phyloP scores from a whole-genome alignment of 2,113 vertebrate species.

The Pelodiscus sinensis region DNA sequence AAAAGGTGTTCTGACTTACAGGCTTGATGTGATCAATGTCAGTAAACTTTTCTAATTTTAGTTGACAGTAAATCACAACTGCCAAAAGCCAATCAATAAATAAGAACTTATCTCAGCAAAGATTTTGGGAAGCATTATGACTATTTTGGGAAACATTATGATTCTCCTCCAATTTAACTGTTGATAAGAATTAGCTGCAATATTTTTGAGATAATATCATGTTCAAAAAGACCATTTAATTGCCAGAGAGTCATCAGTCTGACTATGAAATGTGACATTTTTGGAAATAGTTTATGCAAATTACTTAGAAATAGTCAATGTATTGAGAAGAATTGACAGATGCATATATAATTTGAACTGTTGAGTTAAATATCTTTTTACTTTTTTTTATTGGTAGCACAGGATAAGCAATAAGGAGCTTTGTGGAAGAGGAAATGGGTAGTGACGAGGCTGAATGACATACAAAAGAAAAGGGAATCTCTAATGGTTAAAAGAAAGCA shows the following conservation, averaged over 20 bases:
- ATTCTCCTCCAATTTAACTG: background rate
- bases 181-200: conserved; percentile 35
- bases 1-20: conserved; percentile 22
- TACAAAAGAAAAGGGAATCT: background rate
- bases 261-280: background rate
- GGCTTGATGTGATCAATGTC: conserved; percentile 15
- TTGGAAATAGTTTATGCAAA: background rate
- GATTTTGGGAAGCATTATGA: conserved; percentile 13
- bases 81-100: conserved; percentile 34
- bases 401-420: background rate
- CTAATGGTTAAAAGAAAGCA: background rate
- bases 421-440: background rate
- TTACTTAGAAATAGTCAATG: background rate
- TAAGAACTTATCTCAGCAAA: conserved; percentile 64
- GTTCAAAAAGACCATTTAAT: background rate
- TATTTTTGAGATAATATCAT: background rate
- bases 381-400: background rate
- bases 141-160: conserved; percentile 16
- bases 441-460: background rate
- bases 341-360: background rate
- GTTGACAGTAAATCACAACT: conserved; percentile 57
- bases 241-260: background rate
- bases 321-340: background rate
- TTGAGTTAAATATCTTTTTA: background rate
- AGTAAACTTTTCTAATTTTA: conserved; percentile 55